phyloP scores from a whole-genome alignment of 2,113 vertebrate species.

The Sialia sialis region DNA sequence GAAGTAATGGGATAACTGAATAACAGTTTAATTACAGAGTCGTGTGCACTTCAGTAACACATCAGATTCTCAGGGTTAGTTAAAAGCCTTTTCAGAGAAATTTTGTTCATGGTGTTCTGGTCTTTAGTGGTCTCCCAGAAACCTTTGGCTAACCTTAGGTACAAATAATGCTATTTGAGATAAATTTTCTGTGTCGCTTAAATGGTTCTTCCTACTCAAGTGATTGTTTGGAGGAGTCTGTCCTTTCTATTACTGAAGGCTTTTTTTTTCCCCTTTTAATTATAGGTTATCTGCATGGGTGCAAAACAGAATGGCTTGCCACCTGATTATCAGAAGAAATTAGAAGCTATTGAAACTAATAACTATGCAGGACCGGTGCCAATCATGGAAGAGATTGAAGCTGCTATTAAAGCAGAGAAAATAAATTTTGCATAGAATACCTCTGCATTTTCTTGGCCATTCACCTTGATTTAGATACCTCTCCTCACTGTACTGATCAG shows the following conservation, averaged over 20 bases:
- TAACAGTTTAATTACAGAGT: neutral
- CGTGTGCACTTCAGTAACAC: neutral
- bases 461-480: neutral
- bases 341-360: constrained; percentile 84
- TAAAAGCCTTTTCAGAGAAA: neutral
- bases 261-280: neutral
- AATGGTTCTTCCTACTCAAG: neutral
- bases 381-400: constrained; percentile 81
- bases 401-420: constrained; percentile 51
- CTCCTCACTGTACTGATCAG: neutral
- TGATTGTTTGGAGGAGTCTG: neutral
- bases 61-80: neutral
- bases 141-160: neutral
- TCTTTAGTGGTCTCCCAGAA: neutral
- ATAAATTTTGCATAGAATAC: constrained; percentile 29
- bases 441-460: neutral
- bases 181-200: neutral
- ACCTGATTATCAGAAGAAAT: constrained; percentile 78
- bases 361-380: constrained; percentile 79
- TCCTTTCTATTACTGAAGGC: neutral
- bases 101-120: neutral
- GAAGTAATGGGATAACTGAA: neutral
- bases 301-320: constrained; percentile 87
- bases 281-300: constrained; percentile 87
- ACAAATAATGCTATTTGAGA: neutral